Evolutionary conservation across 2,888 invertebrate species (phyloP), one percentile per base, ranked within the genome.

Genomic region (Drosophila putrida): DNA sequence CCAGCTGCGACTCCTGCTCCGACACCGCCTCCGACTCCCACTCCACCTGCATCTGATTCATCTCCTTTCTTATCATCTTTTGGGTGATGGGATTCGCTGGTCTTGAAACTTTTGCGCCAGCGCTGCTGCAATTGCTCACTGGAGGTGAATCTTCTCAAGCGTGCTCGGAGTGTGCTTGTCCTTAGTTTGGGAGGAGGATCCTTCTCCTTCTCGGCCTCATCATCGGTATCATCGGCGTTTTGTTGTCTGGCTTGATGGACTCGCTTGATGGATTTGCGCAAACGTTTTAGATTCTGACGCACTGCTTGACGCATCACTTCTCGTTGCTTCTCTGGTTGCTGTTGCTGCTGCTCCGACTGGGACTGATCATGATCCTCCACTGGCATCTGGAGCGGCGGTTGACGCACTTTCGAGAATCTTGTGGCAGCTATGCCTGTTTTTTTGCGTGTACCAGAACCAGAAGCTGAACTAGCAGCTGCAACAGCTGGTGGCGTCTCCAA

Each of bases 101-200:
- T 5, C 13, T 85, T 91, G 46, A 91, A 85, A 28, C 88, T 91
- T 43, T 88, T 91, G 38, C 88, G 88, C 91, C 91, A 91, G 20
- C 58, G 88, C 76, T 60, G 74, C 44, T 85, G 90, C 10, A 91
- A 64, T 28, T 88, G 91, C n/a, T 84, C 90, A 3, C 63, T 78
- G 31, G 82, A 78, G 2, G 83, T 79, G 13, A 91, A 88, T 2
- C 85, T 80, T 8, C 80, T 80, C 41, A 91, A 60, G 2, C 90
- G 90, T 2, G 88, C 87, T 4, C 83, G 73, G 0, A 91, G 67
- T 9, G 83, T 67, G 6, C 46, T 53, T n/a, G 39, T 8, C 49
- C 47, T 38, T 1, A 9, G 9, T 9, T 62, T 66, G n/a, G n/a
- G 2, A 20, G n/a, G 2, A 20, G 20, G 20, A 20, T 20, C 20